Evolutionary conservation across 2,797 vertebrate species (phyloP).

Genomic region (Mormyrus proboscirostris): DNA sequence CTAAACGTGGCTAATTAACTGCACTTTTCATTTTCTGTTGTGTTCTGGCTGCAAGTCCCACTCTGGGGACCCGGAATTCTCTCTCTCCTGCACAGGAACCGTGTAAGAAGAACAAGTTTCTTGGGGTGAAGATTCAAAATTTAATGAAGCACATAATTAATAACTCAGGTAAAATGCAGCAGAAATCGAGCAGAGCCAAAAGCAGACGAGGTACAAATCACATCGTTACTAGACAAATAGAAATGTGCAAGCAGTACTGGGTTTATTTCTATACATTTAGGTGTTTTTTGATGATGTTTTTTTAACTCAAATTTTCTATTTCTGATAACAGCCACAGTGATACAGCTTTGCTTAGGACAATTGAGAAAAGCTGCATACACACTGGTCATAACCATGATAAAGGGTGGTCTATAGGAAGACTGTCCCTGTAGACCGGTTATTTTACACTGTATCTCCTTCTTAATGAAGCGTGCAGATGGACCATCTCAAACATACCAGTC

Average conservation of each 20-base stretch:
- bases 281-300: neutral
- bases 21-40: conserved; percentile 48
- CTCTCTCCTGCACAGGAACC: conserved; percentile 33
- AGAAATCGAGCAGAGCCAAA: neutral
- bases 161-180: neutral
- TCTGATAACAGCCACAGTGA: neutral
- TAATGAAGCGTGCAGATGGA: neutral
- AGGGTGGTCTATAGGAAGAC: neutral
- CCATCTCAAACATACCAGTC: neutral
- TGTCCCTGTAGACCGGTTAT: neutral
- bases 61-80: conserved; percentile 58
- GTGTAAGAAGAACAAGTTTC: neutral
- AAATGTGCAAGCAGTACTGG: neutral
- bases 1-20: conserved; percentile 61
- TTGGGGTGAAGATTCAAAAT: neutral
- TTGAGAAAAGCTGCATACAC: neutral
- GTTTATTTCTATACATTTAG: neutral
- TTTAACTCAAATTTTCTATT: neutral
- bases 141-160: neutral
- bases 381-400: neutral
- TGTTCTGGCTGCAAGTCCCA: conserved; percentile 52
- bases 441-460: neutral
- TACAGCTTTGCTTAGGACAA: neutral
- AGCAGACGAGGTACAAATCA: neutral
- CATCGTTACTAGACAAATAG: neutral